Percentiles rank a stretch among this genome's conserved stretches.
These are phyloP conservation scores for Trichogramma pretiosum DNA, from an alignment of 1,140 invertebrate species.

Conservation along the genomic window DNA sequence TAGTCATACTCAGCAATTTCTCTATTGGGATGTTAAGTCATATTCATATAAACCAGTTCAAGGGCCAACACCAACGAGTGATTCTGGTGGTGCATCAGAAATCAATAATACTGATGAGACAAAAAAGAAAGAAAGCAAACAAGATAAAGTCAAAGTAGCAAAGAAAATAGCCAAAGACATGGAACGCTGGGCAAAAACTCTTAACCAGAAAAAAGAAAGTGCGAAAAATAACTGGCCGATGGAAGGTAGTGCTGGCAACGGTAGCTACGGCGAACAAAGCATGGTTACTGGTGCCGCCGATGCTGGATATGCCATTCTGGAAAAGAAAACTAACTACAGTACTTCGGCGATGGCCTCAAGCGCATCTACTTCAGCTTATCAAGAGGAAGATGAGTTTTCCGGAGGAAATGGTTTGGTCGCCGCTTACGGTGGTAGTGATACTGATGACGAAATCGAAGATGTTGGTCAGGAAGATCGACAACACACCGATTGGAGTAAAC, in stretches of 20 bases:
- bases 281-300: slow-evolving; percentile 68
- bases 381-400: slow-evolving; percentile 39
- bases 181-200: slow-evolving; percentile 85
- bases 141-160: slow-evolving; percentile 92
- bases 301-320: slow-evolving; percentile 80
- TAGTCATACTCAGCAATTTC: slow-evolving; percentile 77
- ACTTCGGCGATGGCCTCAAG: too few species aligned
- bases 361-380: slow-evolving; percentile 27
- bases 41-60: slow-evolving; percentile 70
- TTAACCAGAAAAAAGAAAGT: slow-evolving; percentile 94
- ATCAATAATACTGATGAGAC: slow-evolving; percentile 35
- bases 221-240: slow-evolving; percentile 56
- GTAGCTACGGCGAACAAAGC: slow-evolving; percentile 26
- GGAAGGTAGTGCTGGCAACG: slow-evolving; percentile 39
- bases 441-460: slow-evolving; percentile 56
- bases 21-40: slow-evolving; percentile 87
- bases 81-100: background rate
- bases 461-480: slow-evolving; percentile 52
- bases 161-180: slow-evolving; percentile 92
- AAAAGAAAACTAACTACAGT: too few species aligned
- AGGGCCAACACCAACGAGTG: background rate
- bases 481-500: slow-evolving; percentile 76
- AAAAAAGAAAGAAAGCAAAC: slow-evolving; percentile 55
- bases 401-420: slow-evolving; percentile 55
- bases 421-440: slow-evolving; percentile 65